phyloP scores from a whole-genome alignment of 30 jellyfish, hydroid and myxozoan genomes.

The Nemopilema nomurai region DNA sequence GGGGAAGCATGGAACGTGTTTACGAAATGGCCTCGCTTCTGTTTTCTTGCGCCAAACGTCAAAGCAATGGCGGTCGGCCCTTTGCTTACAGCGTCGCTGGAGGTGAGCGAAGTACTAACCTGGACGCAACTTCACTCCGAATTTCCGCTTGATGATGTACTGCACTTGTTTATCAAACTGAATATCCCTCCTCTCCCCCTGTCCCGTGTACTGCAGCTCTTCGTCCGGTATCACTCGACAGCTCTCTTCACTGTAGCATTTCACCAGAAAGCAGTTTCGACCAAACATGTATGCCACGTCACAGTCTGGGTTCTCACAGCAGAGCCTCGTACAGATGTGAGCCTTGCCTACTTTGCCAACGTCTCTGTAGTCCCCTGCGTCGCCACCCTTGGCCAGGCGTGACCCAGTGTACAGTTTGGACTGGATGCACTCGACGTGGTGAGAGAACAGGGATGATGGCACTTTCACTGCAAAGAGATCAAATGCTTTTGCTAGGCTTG shows the following conservation, averaged over 20 bases:
- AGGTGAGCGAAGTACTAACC: slow-evolving; percentile 62
- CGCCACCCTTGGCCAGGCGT: slow-evolving; percentile 87
- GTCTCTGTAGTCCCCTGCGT: slow-evolving; percentile 95
- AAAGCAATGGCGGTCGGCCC: too few species aligned
- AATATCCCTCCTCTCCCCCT: slow-evolving; percentile 52
- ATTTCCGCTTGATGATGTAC: slow-evolving; percentile 79
- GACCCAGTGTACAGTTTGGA: slow-evolving; percentile 86
- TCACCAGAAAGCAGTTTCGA: slow-evolving; percentile 91
- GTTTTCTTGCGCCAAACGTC: too few species aligned
- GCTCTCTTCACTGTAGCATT: slow-evolving; percentile 89
- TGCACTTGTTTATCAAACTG: slow-evolving; percentile 91
- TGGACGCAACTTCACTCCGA: slow-evolving; percentile 86
- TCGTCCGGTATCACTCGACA: slow-evolving; percentile 98
- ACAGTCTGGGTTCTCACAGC: slow-evolving; percentile 94
- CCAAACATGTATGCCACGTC: slow-evolving; percentile 98
- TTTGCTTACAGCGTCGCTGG: too few species aligned
- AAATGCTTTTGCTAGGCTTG: neutral
- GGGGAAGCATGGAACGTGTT: slow-evolving; percentile 3
- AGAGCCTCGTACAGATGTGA: slow-evolving; percentile 90
- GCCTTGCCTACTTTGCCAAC: slow-evolving; percentile 96
- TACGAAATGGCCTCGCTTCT: too few species aligned
- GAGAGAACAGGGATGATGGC: slow-evolving; percentile 90
- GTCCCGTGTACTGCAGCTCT: slow-evolving; percentile 53
- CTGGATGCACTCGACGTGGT: slow-evolving; percentile 96
- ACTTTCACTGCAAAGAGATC: slow-evolving; percentile 76